phyloP scores from a whole-genome alignment of 2,113 vertebrate genomes.

The Promerops cafer region DNA sequence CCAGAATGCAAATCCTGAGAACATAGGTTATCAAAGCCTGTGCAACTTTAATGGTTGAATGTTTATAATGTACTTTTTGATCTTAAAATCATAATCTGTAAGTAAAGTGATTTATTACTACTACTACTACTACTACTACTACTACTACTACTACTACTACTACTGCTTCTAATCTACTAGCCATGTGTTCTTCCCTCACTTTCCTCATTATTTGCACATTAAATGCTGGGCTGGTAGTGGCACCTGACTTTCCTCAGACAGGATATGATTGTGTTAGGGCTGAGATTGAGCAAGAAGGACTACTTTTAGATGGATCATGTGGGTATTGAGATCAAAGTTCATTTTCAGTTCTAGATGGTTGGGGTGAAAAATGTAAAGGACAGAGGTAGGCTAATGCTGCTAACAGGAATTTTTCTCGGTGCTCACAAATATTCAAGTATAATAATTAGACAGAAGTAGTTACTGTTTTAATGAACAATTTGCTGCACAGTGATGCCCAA shows the following conservation, averaged over 20 bases:
- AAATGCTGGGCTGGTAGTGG: not conserved
- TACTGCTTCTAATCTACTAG: not conserved
- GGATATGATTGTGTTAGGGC: not conserved
- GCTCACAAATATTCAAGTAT: not conserved
- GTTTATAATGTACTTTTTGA: not conserved
- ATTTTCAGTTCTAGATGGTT: not conserved
- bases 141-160: no score
- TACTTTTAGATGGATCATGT: not conserved
- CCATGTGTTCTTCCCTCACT: not conserved
- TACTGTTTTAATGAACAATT: constrained; percentile 36
- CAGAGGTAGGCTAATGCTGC: not conserved
- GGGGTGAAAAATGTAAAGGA: not conserved
- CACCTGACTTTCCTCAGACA: not conserved
- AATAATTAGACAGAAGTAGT: not conserved
- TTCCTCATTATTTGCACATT: not conserved
- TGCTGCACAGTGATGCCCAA: not conserved
- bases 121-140: not conserved
- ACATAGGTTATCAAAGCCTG: not conserved
- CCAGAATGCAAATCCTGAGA: not conserved
- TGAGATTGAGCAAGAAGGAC: not conserved
- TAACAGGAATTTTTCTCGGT: not conserved
- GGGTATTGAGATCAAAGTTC: not conserved
- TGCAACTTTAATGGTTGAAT: not conserved
- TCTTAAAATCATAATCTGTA: not conserved
- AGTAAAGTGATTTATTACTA: not conserved